Evolutionary conservation across 2,888 invertebrate genomes (phyloP), one percentile per base, ranked within the genome.

Genomic region (Pharmacophagus antenor): DNA sequence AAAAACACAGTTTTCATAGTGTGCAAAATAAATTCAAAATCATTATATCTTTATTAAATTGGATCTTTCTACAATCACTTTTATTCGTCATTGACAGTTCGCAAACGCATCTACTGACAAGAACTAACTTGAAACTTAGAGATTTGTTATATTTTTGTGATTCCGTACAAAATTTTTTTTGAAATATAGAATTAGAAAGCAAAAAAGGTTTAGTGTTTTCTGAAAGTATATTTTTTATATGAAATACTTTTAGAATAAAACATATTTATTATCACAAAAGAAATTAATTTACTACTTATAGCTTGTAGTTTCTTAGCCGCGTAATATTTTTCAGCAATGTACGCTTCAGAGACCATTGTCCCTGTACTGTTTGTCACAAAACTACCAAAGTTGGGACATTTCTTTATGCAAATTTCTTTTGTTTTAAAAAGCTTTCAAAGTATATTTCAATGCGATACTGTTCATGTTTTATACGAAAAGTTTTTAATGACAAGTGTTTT

Each of bases 381-480:
- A 53, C 52, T 58, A 52, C 37, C 48, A 42, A 58, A 58, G 25
- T 58, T 53, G 2, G 27, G 47, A 53, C 47, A 44, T 42, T 50
- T 18, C 23, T 58, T 58, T 52, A 58, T 53, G 58, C 58, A 58
- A 58, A 58, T 53, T 25, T 53, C 58, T 58, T 58, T 58, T 53
- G 47, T 53, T 48, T n/a, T 58, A 58, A 58, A 58, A 58, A 42
- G 58, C 58, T 58, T 41, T 25, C 41, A 48, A 27, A 53, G 41
- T 58, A 53, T 41, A 31, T 58, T 48, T 48, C 23, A 56, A 31
- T 27, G 52, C 27, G 46, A 52, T 21, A 31, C 37, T 44, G 31
- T 52, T 58, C 47, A 52, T 58, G 47, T 44, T 56, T 56, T 56
- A 56, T 41, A 56, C 31, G 18, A 37, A 58, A 58, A 48, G 41